phyloP scores from a whole-genome alignment of 2,797 vertebrate genomes.

The Lepus townsendii region DNA sequence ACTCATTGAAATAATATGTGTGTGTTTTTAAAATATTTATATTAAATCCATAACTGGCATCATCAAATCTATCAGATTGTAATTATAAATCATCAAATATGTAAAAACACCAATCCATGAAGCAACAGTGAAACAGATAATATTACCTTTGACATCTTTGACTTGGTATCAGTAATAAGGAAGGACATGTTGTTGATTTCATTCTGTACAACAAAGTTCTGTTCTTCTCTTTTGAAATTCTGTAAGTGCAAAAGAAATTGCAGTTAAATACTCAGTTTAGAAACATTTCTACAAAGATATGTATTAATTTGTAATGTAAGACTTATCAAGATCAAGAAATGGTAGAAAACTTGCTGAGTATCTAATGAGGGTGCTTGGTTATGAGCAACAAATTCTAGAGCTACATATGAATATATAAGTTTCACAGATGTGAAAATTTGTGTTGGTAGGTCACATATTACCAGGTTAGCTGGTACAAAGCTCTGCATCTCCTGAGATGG shows the following conservation, averaged over 20 bases:
- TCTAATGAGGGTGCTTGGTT: background rate
- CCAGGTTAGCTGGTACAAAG: background rate
- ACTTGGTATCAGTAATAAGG: conserved; percentile 97
- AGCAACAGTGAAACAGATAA: background rate
- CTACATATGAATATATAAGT: background rate
- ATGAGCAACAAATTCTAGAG: background rate
- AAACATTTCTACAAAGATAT: background rate
- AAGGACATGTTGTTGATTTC: conserved; percentile 99
- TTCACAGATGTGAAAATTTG: background rate
- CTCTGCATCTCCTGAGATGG: background rate
- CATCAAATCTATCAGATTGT: background rate
- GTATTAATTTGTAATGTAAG: background rate
- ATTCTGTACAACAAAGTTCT: conserved; percentile 98
- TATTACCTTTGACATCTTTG: conserved; percentile 97
- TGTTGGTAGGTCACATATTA: background rate
- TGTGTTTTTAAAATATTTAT: background rate
- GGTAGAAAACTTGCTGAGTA: background rate
- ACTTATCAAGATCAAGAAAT: background rate
- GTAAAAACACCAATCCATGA: background rate
- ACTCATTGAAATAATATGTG: background rate
- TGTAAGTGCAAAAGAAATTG: conserved; percentile 83
- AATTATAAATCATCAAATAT: background rate
- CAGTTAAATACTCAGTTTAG: conserved; percentile 36
- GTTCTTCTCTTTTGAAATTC: conserved; percentile 99
- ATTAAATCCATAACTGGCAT: background rate